These are phyloP conservation scores for Podarcis raffonei DNA, from an alignment of 2,113 vertebrate species.

Conservation along the genomic window DNA sequence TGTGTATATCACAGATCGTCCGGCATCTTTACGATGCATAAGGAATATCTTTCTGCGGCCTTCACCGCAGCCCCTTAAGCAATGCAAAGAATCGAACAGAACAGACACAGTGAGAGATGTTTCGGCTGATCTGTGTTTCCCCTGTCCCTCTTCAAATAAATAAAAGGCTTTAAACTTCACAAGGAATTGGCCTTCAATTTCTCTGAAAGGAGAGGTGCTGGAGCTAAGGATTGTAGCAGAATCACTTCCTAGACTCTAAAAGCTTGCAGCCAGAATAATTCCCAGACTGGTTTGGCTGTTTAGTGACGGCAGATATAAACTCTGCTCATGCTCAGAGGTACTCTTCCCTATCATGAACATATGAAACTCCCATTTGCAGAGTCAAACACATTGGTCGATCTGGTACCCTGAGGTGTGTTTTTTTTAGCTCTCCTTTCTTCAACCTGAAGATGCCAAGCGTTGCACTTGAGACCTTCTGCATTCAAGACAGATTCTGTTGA, in stretches of 20 bases:
- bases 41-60: neutral
- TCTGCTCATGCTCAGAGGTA: neutral
- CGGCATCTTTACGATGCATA: neutral
- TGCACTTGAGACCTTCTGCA: no score
- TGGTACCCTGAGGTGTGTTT: neutral
- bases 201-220: no score
- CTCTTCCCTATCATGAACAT: neutral
- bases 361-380: neutral
- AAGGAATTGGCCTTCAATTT: neutral
- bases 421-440: neutral
- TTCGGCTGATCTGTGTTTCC: neutral
- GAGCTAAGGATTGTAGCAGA: neutral
- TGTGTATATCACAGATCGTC: neutral
- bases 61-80: neutral
- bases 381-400: neutral
- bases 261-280: neutral
- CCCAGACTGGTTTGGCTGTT: neutral
- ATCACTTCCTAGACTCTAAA: neutral
- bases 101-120: neutral
- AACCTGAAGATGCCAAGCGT: neutral
- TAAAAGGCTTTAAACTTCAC: neutral
- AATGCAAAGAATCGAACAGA: neutral
- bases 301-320: neutral
- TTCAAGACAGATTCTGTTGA: no score
- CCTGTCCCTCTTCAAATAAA: neutral